phyloP scores from a whole-genome alignment of 1,140 invertebrate genomes.

The Amphibalanus amphitrite region DNA sequence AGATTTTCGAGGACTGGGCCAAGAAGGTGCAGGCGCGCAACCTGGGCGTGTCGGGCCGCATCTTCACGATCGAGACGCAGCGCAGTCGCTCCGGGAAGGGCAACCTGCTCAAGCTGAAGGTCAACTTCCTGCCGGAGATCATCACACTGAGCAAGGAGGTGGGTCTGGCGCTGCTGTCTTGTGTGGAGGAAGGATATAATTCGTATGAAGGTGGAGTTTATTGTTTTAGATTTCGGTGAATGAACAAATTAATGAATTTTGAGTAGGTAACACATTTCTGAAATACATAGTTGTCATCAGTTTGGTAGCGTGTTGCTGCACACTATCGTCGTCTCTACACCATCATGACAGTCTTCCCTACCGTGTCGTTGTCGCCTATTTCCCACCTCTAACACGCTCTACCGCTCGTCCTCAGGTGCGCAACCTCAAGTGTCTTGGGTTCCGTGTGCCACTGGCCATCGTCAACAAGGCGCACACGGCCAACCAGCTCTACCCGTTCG shows the following conservation, averaged over 20 bases:
- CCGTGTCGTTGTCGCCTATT: too few relatives aligned
- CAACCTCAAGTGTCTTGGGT: constrained; percentile 90
- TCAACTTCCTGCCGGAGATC: constrained; percentile 96
- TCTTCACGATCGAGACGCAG: constrained; percentile 77
- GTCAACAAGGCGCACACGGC: constrained; percentile 98
- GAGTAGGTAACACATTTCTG: too few relatives aligned
- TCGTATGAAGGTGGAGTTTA: not conserved
- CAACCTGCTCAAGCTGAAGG: constrained; percentile 76
- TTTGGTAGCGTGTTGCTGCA: too few relatives aligned
- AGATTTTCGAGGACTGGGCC: constrained; percentile 96
- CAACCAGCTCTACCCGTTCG: constrained; percentile 96
- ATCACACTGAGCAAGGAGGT: constrained; percentile 95
- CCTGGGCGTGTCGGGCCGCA: constrained; percentile 76
- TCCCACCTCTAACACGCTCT: constrained; percentile 4
- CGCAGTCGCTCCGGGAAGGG: constrained; percentile 64
- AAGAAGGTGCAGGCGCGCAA: constrained; percentile 87
- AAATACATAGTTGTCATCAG: too few relatives aligned
- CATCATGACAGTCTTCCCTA: too few relatives aligned
- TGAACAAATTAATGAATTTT: too few relatives aligned
- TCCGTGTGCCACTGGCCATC: constrained; percentile 89
- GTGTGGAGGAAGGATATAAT: not conserved
- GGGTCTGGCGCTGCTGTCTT: too few relatives aligned
- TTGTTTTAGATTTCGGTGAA: too few relatives aligned
- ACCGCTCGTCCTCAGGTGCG: constrained; percentile 45
- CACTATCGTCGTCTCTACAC: too few relatives aligned